Base-by-base conservation (phyloP, 2,797 vertebrate genomes). In the Eutrigla gurnardus region DNA sequence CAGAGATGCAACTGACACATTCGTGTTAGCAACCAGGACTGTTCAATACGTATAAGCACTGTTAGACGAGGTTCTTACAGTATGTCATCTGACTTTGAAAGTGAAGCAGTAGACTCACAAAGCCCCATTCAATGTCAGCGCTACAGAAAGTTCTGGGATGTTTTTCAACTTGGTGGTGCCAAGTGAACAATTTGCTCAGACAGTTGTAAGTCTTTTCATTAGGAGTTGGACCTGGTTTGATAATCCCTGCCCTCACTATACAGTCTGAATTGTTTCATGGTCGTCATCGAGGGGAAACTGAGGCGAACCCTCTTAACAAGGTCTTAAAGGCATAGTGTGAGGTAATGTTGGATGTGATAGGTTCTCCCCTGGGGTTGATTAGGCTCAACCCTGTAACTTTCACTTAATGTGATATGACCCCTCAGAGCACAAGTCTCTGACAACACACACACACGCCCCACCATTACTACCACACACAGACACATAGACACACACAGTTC, bases 341-440 rank as follows among this genome's bases (percentile, higher is more conserved):
- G 88, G 91, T 93, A 88, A 92, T 90, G 85, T 82, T 93, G 87
- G 87, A 93, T 89, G 86, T 88, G 87, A 92, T 89, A 89, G 89
- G 81, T 80, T 83, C 71, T 91, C 92, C 89, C 90, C 53, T 75
- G 88, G 87, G 92, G 81, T 94, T 92, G 87, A 94, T 90, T 91
- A 93, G 88, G 67, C 87, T 87, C 86, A 90, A 82, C 83, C 81
- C 77, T 92, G 88, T 88, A 91, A 91, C 92, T 92, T 91, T 93
- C 88, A 85, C 87, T 92, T 92, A 88, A 91, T 85, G 82, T 84
- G 88, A 87, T 88, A 85, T 89, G 91, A 92, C 92, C 88, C 84
- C 80, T 87, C 52, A 70, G 88, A 88, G 90, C 82, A 86, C 10
- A 8, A 65, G 75, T 80, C 76, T 76, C 82, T 83, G 74, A 88